Conservation (phyloP, 2,113 vertebrate genomes). For the Pomatorhinus ruficollis region DNA sequence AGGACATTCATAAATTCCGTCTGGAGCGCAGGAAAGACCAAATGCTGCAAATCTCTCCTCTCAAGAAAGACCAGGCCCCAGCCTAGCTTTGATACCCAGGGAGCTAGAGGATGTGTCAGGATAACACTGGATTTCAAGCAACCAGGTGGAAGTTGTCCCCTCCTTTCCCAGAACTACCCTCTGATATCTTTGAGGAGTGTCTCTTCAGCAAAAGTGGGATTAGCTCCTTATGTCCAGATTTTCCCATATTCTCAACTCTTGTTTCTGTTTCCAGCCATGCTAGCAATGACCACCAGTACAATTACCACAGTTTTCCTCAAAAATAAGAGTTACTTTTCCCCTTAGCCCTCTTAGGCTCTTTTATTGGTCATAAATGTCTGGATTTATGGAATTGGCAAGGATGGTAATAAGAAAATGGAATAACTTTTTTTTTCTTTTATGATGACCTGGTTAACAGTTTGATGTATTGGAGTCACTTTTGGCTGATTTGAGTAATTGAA, state of each 20-base stretch:
- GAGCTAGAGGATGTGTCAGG: background rate
- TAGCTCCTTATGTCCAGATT: background rate
- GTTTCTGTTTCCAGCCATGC: background rate
- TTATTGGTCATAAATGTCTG: background rate
- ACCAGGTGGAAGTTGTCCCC: fast-evolving
- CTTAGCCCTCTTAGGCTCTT: background rate
- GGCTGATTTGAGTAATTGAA: background rate
- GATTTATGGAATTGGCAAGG: background rate
- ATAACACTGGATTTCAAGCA: fast-evolving
- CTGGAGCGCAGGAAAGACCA: background rate
- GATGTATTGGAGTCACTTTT: background rate
- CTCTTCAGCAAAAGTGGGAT: background rate
- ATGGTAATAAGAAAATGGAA: background rate
- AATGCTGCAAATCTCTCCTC: background rate
- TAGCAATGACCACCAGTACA: background rate
- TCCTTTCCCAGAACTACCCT: background rate
- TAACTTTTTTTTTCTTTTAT: background rate
- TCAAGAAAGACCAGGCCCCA: background rate
- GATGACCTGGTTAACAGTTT: background rate
- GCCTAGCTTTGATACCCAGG: fast-evolving
- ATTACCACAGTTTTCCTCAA: background rate
- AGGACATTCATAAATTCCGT: background rate
- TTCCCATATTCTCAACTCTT: background rate
- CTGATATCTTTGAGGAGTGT: background rate
- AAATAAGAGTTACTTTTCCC: background rate